These are phyloP conservation scores for Antigone vipio DNA, from an alignment of 2,113 vertebrate species.

Conservation along the genomic window DNA sequence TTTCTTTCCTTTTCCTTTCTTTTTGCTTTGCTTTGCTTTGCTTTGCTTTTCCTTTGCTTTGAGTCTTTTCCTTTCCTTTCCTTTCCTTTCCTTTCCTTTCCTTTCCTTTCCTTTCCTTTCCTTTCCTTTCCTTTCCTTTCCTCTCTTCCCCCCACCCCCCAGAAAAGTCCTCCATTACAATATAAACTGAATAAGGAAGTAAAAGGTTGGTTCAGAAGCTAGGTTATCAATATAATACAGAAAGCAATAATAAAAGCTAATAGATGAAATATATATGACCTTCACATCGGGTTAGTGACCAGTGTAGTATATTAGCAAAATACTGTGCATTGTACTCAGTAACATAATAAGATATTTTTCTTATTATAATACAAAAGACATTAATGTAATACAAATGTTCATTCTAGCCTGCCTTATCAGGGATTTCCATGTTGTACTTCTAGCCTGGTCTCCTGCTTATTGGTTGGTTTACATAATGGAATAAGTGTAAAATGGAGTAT, in stretches of 20 bases:
- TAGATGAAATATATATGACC: conserved; percentile 57
- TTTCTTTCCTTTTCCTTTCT: too few relatives aligned
- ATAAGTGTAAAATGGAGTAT: conserved; percentile 34
- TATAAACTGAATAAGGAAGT: conserved; percentile 57
- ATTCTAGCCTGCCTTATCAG: conserved; percentile 68
- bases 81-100: too few relatives aligned
- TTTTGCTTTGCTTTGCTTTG: too few relatives aligned
- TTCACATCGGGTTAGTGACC: conserved; percentile 70
- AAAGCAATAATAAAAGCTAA: conserved; percentile 68
- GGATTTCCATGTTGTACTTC: conserved; percentile 58
- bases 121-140: too few relatives aligned
- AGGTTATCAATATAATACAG: conserved; percentile 75
- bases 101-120: too few relatives aligned
- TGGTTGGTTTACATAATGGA: conserved; percentile 47
- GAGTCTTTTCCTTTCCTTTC: too few relatives aligned
- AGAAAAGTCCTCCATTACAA: conserved; percentile 34
- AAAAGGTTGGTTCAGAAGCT: conserved; percentile 66
- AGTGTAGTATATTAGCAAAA: conserved; percentile 54
- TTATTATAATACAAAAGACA: conserved; percentile 49
- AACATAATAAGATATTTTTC: conserved; percentile 57
- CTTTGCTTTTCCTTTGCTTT: too few relatives aligned
- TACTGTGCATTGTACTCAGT: conserved; percentile 47
- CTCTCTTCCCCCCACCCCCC: too few relatives aligned
- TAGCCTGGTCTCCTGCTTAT: conserved; percentile 52
- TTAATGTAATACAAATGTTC: conserved; percentile 55